A percentile compares a stretch with the other conserved stretches of the same genome.
Conservation (phyloP, 2,888 invertebrate genomes). For the Venusia cambrica region DNA sequence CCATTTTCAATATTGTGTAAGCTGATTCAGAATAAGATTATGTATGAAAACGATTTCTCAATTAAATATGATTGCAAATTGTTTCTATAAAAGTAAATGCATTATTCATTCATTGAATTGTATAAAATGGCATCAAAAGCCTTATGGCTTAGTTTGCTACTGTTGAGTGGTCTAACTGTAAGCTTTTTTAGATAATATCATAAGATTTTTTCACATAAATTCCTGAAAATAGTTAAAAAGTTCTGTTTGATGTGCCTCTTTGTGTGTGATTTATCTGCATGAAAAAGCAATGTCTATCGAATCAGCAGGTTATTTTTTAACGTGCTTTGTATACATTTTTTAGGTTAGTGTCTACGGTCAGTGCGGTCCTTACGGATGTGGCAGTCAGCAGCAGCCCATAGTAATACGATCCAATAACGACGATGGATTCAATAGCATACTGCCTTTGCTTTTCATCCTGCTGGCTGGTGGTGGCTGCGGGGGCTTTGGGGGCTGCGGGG, state of each 20-base stretch:
- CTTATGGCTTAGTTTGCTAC: slow-evolving; percentile 42
- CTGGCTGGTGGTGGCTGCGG: slow-evolving; percentile 35
- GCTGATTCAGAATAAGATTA: slow-evolving; percentile 31
- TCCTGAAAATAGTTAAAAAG: too few species aligned
- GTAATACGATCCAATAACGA: slow-evolving; percentile 43
- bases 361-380: slow-evolving; percentile 36
- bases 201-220: too few species aligned
- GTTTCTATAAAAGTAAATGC: slow-evolving; percentile 38
- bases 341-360: slow-evolving; percentile 49
- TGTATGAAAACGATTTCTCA: slow-evolving; percentile 21
- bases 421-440: slow-evolving; percentile 38
- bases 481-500: slow-evolving; percentile 30
- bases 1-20: slow-evolving; percentile 14
- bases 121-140: slow-evolving; percentile 42
- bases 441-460: slow-evolving; percentile 49
- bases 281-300: too few species aligned
- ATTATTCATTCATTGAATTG: slow-evolving; percentile 28
- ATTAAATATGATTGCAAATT: slow-evolving; percentile 29
- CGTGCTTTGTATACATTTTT: slow-evolving; percentile 16
- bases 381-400: slow-evolving; percentile 42
- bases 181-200: slow-evolving; percentile 27
- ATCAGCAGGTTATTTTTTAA: too few species aligned
- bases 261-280: too few species aligned
- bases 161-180: slow-evolving; percentile 47
- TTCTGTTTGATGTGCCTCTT: too few species aligned